These are phyloP conservation scores for Drosophila austrosaltans DNA, from an alignment of 2,888 invertebrate genomes.

Conservation along the genomic window DNA sequence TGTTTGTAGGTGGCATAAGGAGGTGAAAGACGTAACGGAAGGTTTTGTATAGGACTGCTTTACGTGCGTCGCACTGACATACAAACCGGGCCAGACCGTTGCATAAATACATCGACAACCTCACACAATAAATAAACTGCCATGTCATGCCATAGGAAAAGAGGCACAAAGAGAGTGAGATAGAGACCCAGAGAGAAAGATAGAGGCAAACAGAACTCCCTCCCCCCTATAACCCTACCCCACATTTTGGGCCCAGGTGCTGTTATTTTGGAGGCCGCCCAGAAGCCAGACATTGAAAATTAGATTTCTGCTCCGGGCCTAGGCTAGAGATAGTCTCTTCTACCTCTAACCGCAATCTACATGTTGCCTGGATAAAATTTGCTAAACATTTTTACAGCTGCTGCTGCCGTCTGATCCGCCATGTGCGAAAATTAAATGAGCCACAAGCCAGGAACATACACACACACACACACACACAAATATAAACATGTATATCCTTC, in stretches of 20 bases:
- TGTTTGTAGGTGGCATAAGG: not conserved
- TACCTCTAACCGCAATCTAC: not conserved
- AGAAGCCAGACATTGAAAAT: constrained; percentile 56
- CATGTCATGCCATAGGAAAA: constrained; percentile 67
- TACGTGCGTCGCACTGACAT: constrained; percentile 16
- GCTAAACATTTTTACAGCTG: constrained; percentile 46
- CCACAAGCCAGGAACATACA: constrained; percentile 60
- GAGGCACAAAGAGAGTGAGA: constrained; percentile 30
- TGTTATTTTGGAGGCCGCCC: constrained; percentile 29
- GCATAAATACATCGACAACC: constrained; percentile 57
- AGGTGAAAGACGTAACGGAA: constrained; percentile 2
- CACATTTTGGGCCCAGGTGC: constrained; percentile 21
- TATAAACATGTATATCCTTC: not conserved
- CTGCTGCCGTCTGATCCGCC: constrained; percentile 40
- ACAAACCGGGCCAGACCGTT: constrained; percentile 41
- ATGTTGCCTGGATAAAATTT: constrained; percentile 21
- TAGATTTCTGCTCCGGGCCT: constrained; percentile 43
- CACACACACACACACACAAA: not conserved
- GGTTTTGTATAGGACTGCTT: constrained; percentile 5
- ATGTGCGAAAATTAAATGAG: constrained; percentile 77
- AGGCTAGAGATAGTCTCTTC: constrained; percentile 41
- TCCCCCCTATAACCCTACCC: not conserved
- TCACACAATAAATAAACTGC: constrained; percentile 73
- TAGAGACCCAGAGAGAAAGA: not conserved
- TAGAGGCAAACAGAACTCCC: not conserved